phyloP scores from a whole-genome alignment of 2,888 invertebrate species.

The Andrena haemorrhoa region DNA sequence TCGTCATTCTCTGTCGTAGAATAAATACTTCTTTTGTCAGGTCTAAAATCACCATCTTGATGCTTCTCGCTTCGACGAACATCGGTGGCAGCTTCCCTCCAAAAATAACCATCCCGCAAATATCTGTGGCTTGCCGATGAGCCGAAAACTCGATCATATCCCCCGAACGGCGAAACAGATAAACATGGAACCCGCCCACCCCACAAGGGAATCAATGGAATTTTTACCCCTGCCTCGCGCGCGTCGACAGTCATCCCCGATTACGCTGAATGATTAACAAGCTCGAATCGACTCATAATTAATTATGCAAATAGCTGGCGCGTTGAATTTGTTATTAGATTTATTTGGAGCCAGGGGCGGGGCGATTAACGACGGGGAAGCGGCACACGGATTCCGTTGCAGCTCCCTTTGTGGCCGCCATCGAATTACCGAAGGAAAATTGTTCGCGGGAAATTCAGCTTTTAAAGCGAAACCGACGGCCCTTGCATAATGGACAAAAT shows the following conservation, averaged over 20 bases:
- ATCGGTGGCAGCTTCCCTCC: background rate
- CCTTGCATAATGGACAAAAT: conserved; percentile 16
- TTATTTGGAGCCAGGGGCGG: background rate
- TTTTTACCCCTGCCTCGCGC: conserved; percentile 22
- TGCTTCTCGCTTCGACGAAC: too few relatives aligned
- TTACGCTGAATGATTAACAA: conserved; percentile 53
- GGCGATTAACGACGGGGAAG: conserved; percentile 30
- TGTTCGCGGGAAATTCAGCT: conserved; percentile 16
- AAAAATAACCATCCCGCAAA: background rate
- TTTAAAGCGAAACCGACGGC: background rate
- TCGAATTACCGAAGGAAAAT: conserved; percentile 36
- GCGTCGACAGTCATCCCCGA: conserved; percentile 29
- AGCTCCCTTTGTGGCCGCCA: background rate
- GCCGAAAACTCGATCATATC: too few relatives aligned
- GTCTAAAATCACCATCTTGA: too few relatives aligned
- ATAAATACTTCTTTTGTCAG: too few relatives aligned
- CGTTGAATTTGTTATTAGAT: conserved; percentile 56
- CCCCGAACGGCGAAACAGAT: background rate
- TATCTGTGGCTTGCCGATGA: background rate
- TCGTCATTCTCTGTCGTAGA: too few relatives aligned
- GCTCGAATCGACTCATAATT: conserved; percentile 44
- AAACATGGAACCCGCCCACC: background rate
- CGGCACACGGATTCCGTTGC: conserved; percentile 6
- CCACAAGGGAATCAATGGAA: conserved; percentile 45
- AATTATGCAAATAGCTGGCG: conserved; percentile 54